These are phyloP conservation scores for Urocitellus parryii DNA, from an alignment of 2,113 vertebrate genomes.

Conservation along the genomic window DNA sequence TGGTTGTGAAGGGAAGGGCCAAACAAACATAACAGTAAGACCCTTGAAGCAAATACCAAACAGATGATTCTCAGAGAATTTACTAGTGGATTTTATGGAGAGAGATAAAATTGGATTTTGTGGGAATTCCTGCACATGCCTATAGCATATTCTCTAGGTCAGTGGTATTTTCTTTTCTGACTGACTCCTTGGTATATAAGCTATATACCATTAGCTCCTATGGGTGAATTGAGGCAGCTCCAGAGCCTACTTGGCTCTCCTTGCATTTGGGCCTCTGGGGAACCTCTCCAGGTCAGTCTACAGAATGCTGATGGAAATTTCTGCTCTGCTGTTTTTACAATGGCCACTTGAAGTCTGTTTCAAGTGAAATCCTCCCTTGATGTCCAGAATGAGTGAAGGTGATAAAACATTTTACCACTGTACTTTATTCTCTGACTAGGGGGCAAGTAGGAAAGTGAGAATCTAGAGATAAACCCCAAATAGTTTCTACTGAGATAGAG, in stretches of 20 bases:
- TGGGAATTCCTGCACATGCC: neutral
- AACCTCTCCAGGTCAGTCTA: neutral
- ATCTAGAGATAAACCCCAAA: neutral
- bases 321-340: neutral
- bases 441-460: neutral
- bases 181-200: neutral
- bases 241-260: neutral
- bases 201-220: neutral
- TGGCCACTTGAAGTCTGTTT: neutral
- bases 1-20: neutral
- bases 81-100: neutral
- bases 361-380: neutral
- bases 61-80: neutral
- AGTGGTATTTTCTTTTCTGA: neutral
- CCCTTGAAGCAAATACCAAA: neutral
- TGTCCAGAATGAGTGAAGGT: neutral
- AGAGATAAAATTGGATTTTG: neutral
- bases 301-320: neutral
- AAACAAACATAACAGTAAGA: neutral
- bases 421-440: neutral
- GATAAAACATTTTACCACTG: neutral
- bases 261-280: neutral
- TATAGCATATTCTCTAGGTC: neutral
- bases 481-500: neutral
- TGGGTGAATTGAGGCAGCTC: neutral